A percentile compares a stretch with the other conserved stretches of the same genome.
These are phyloP conservation scores for Epizoanthus scotinus DNA, from an alignment of 92 coral and sea anemone genomes.

Conservation along the genomic window DNA sequence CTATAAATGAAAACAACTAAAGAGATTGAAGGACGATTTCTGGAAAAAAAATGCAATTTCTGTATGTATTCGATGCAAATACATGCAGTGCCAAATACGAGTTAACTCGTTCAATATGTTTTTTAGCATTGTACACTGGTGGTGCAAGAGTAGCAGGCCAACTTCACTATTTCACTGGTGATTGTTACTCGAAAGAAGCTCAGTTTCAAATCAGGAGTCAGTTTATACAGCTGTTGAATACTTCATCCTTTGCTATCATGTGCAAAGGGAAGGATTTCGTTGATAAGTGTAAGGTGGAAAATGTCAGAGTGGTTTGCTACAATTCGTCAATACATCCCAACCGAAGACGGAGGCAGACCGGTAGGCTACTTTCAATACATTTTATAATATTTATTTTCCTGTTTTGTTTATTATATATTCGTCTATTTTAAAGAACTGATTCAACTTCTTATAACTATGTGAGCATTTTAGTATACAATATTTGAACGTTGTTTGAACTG, in stretches of 20 bases:
- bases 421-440: no score
- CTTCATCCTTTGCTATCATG: background rate
- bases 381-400: no score
- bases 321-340: background rate
- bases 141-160: background rate
- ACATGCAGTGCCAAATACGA: no score
- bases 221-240: background rate
- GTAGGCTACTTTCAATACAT: background rate
- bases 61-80: no score
- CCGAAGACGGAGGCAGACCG: background rate
- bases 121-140: background rate
- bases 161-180: slow-evolving; percentile 2
- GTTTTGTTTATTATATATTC: no score
- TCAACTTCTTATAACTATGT: no score
- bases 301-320: background rate
- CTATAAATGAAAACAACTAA: no score
- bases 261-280: background rate
- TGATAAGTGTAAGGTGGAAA: background rate
- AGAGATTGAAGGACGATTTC: no score
- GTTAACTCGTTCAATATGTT: background rate
- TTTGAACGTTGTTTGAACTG: no score
- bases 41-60: no score
- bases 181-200: background rate
- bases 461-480: no score
- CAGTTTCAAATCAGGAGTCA: background rate